phyloP scores from a whole-genome alignment of 2,113 vertebrate genomes.

The Chaetura pelagica region DNA sequence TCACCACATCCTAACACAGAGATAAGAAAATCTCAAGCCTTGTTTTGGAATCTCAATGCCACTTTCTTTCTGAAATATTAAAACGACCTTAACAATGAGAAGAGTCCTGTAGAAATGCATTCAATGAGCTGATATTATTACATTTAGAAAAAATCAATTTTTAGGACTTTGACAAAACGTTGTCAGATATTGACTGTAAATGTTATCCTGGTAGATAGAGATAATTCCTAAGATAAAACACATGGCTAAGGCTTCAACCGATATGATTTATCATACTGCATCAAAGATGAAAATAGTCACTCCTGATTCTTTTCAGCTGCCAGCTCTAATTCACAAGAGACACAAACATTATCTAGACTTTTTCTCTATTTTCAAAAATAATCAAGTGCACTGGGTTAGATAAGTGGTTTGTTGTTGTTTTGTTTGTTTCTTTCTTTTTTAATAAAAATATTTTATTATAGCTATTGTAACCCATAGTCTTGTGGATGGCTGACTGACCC shows the following conservation, averaged over 20 bases:
- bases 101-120: not conserved
- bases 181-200: not conserved
- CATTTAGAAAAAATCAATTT: not conserved
- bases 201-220: not conserved
- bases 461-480: not conserved
- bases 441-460: not conserved
- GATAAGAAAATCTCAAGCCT: not conserved
- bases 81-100: not conserved
- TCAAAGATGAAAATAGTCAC: not conserved
- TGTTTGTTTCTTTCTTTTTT: too few relatives aligned
- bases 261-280: not conserved
- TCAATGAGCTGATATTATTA: not conserved
- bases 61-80: not conserved
- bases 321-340: not conserved
- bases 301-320: not conserved
- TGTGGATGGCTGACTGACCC: not conserved
- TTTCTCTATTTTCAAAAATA: not conserved
- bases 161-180: not conserved
- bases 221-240: not conserved
- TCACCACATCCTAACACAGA: not conserved
- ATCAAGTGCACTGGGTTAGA: not conserved
- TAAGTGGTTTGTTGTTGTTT: not conserved
- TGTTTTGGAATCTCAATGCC: not conserved
- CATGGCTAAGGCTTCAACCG: not conserved
- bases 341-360: not conserved